Conservation (phyloP, 2,888 invertebrate genomes). For the Piscicola geometra region DNA sequence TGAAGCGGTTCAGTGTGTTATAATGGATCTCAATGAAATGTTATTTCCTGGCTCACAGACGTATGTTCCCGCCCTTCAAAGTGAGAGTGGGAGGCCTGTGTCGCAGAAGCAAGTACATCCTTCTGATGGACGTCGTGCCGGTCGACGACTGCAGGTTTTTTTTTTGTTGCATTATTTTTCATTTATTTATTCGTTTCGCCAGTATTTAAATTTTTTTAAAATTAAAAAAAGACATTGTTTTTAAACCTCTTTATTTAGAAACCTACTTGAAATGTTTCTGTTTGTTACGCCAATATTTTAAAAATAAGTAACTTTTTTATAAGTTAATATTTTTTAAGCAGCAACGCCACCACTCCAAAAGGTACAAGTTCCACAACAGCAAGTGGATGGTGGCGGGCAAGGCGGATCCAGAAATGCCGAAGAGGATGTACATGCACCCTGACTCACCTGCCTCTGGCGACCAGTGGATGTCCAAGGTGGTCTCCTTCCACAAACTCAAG, state of each 20-base stretch:
- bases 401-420: constrained; percentile 66
- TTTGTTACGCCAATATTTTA: no score
- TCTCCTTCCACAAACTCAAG: constrained; percentile 97
- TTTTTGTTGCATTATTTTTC: no score
- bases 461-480: constrained; percentile 99
- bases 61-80: constrained; percentile 99
- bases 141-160: constrained; percentile 66
- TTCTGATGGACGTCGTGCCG: constrained; percentile 95
- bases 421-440: constrained; percentile 97
- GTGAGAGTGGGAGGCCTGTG: constrained; percentile 95
- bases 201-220: no score
- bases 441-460: constrained; percentile 93
- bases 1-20: no score
- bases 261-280: no score
- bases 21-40: no score
- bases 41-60: no score
- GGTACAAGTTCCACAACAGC: constrained; percentile 60
- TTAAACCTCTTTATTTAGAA: no score
- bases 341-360: constrained; percentile 56
- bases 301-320: no score
- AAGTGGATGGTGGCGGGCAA: constrained; percentile 75
- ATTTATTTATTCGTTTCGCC: no score
- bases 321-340: no score
- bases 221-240: no score
- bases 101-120: constrained; percentile 96